Evolutionary conservation across 2,113 vertebrate species (phyloP), one percentile per base, ranked within the genome.

Genomic region (Nettapus auritus): DNA sequence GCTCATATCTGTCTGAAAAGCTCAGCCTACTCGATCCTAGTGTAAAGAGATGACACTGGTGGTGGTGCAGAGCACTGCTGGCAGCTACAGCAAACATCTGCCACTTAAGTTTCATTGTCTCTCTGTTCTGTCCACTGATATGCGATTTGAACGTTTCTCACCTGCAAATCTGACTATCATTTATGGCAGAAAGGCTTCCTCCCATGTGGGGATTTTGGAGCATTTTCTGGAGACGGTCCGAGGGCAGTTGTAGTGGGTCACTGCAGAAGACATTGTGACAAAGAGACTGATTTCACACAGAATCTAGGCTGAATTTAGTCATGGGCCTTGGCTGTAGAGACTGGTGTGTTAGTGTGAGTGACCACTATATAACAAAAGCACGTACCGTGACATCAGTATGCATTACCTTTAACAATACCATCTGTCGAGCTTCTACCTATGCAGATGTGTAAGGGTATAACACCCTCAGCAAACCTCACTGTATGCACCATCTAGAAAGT

Each of bases 331-430:
- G 12, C 56, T 75, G 33, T 13, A 78, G 68, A 81, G 44, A 89
- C 22, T 13, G 0, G 0, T 36, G 16, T 40, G 33, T 44, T 70
- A 69, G 59, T 0, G 0, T 26, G 25, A 66, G 29, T 0, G 0
- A 62, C 50, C 44, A 3, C 48, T 46, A 22, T 5, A 31, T 13
- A 80, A 48, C 21, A 21, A 3, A 16, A 71, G 38, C 55, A 34
- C 26, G 48, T 23, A 31, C 16, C 1, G 0, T 22, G 66, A 40
- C 38, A 63, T 40, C 14, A 85, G 13, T n/a, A 52, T 21, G 31
- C 69, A 28, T 22, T 48, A 31, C n/a, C 14, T 64, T 36, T 40
- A 64, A 52, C n/a, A 76, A 25, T 21, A 52, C 46, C 66, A 69
- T 56, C 40, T 50, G 7, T 16, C 21, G 56, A 91, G 31, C 34